A percentile compares a stretch with the other conserved stretches of the same genome.
These are phyloP conservation scores for Eupithecia insigniata DNA, from an alignment of 2,888 invertebrate species.

Conservation along the genomic window DNA sequence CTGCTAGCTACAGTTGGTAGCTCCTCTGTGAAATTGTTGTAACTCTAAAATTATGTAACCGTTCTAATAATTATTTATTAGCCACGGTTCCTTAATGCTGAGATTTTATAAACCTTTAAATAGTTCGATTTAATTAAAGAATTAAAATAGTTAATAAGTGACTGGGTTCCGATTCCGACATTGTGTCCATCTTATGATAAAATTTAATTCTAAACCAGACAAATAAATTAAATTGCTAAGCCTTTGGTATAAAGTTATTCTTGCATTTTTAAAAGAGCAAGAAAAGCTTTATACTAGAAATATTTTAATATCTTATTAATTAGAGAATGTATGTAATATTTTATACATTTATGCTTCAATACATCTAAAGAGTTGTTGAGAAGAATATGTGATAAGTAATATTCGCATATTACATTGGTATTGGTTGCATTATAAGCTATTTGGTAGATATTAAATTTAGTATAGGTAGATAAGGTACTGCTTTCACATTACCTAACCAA, in stretches of 20 bases:
- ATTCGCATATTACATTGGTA: not conserved
- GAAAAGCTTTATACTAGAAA: slow-evolving; percentile 21
- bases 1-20: not conserved
- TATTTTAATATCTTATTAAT: slow-evolving; percentile 27
- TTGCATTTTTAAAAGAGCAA: slow-evolving; percentile 23
- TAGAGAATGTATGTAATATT: slow-evolving; percentile 8
- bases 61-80: not conserved
- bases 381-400: not conserved
- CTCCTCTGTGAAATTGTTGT: not conserved
- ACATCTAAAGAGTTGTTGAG: not conserved
- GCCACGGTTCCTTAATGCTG: not conserved
- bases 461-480: not conserved
- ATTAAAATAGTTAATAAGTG: not conserved
- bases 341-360: slow-evolving; percentile 8
- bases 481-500: not conserved
- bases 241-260: slow-evolving; percentile 15
- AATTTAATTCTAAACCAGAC: slow-evolving; percentile 15
- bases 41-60: not conserved
- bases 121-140: not conserved
- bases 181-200: slow-evolving; percentile 19
- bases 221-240: slow-evolving; percentile 23
- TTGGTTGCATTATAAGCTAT: not conserved
- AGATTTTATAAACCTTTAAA: not conserved
- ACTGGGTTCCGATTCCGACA: slow-evolving; percentile 2
- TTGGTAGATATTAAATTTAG: not conserved